Conservation (phyloP, 2,888 invertebrate species). For the Xestia ashworthii region DNA sequence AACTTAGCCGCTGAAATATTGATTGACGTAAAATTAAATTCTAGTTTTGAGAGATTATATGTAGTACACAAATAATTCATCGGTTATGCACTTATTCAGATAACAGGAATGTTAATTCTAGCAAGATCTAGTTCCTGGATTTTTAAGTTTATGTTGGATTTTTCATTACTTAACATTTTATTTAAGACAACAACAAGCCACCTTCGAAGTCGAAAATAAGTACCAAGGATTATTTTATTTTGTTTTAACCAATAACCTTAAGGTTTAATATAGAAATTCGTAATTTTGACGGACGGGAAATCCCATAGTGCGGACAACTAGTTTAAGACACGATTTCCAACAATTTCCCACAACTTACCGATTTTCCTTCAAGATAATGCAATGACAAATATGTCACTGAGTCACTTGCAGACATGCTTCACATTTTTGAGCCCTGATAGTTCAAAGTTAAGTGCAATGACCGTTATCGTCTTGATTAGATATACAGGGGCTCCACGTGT, state of each 20-base stretch:
- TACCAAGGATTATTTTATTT: not conserved
- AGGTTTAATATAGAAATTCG: not conserved
- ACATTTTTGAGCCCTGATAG: constrained; percentile 31
- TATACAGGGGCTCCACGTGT: constrained; percentile 23
- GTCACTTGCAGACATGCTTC: constrained; percentile 7
- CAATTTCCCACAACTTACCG: not conserved
- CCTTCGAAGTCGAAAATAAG: not conserved
- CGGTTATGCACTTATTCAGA: not conserved
- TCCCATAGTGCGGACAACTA: not conserved
- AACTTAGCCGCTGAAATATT: constrained; percentile 11
- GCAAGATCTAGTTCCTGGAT: not conserved
- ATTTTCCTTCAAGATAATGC: constrained; percentile 15
- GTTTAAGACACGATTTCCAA: not conserved
- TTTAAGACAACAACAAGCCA: not conserved
- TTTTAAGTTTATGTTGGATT: no score
- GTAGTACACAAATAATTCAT: not conserved
- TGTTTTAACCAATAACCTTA: not conserved
- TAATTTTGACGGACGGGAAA: not conserved
- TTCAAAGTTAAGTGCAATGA: constrained; percentile 62
- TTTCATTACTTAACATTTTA: no score
- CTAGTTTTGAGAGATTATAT: not conserved
- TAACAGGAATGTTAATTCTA: not conserved
- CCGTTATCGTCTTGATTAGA: constrained; percentile 61
- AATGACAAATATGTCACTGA: not conserved
- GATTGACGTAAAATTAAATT: not conserved